Evolutionary conservation across 64 coral and sea anemone genomes (phyloP).

Genomic region (Pachyseris speciosa): DNA sequence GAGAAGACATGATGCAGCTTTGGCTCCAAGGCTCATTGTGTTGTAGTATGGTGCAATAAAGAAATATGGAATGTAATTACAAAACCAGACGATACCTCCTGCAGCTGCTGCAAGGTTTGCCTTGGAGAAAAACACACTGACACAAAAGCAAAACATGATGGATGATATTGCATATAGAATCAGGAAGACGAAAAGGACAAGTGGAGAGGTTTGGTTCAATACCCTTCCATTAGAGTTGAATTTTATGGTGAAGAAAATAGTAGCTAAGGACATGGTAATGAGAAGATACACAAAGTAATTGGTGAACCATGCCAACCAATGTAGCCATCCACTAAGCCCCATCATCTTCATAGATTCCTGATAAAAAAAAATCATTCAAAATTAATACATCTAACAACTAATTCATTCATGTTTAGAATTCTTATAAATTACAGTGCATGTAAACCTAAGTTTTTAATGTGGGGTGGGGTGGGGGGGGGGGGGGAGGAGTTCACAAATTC

Average conservation of each 20-base stretch:
- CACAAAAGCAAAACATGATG: slow-evolving; percentile 95
- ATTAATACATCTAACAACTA: not conserved
- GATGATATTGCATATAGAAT: slow-evolving; percentile 81
- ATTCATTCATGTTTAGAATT: too few relatives aligned
- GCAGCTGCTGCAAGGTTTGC: slow-evolving; percentile 89
- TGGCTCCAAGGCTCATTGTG: slow-evolving; percentile 78
- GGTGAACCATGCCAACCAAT: slow-evolving; percentile 93
- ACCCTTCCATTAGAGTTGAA: slow-evolving; percentile 91
- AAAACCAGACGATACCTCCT: slow-evolving; percentile 92
- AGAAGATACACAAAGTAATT: slow-evolving; percentile 83
- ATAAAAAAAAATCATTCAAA: not conserved
- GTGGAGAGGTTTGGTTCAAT: slow-evolving; percentile 76
- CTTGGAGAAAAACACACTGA: slow-evolving; percentile 99
- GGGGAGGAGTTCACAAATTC: too few relatives aligned
- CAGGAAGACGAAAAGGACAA: slow-evolving; percentile 90
- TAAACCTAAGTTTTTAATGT: too few relatives aligned
- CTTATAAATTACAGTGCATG: too few relatives aligned
- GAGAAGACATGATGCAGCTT: slow-evolving; percentile 72
- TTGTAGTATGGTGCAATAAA: slow-evolving; percentile 88
- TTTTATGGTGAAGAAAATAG: slow-evolving; percentile 81
- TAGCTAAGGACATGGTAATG: slow-evolving; percentile 72
- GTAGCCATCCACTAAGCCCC: slow-evolving; percentile 89
- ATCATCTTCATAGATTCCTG: slow-evolving; percentile 99
- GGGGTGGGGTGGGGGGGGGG: too few relatives aligned
- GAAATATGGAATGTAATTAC: slow-evolving; percentile 82